Evolutionary conservation across 1,140 invertebrate genomes (phyloP).

Genomic region (Augochlora pura): DNA sequence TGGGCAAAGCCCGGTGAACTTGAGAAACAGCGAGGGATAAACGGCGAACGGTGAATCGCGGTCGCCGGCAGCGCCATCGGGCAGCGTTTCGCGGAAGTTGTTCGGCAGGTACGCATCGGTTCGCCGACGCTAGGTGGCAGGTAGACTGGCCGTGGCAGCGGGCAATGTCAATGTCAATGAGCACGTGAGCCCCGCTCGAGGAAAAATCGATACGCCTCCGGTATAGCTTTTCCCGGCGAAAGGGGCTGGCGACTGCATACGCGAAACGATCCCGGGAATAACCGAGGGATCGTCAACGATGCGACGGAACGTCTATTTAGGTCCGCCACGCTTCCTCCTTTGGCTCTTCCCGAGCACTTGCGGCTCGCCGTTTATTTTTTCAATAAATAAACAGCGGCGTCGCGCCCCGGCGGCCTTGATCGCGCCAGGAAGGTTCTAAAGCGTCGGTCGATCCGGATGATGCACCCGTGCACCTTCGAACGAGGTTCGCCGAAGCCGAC

Average conservation of each 20-base stretch:
- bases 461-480: too few species aligned
- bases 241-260: conserved; percentile 40
- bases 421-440: not conserved
- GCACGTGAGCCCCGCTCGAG: conserved; percentile 74
- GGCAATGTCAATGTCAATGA: conserved; percentile 80
- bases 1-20: conserved; percentile 4
- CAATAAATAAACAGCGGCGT: too few species aligned
- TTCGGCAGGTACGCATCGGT: conserved; percentile 56
- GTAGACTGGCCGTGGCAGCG: conserved; percentile 53
- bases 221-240: conserved; percentile 68
- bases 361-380: too few species aligned
- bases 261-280: conserved; percentile 31
- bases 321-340: not conserved
- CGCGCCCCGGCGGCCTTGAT: too few species aligned
- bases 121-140: conserved; percentile 74
- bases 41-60: conserved; percentile 1
- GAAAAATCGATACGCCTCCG: conserved; percentile 77
- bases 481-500: not conserved
- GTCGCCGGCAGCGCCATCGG: conserved; percentile 59
- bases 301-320: not conserved
- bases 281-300: not conserved
- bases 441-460: not conserved
- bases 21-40: not conserved
- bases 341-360: not conserved
- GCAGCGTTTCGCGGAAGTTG: conserved; percentile 40